Evolutionary conservation across 2,797 vertebrate genomes (phyloP).

Genomic region (Myioborus melanocephalus): DNA sequence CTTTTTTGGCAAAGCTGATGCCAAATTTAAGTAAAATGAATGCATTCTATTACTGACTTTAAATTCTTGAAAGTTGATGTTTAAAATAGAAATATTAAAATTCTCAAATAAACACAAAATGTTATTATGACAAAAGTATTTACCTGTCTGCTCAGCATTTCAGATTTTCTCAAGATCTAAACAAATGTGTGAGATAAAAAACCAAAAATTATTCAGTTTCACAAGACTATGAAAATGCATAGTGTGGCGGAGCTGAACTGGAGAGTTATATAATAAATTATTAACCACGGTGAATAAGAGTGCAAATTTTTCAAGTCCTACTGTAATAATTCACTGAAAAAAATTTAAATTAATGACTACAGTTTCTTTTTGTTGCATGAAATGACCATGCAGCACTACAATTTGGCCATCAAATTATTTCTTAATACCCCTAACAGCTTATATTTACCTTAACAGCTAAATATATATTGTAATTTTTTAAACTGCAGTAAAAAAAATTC

Average conservation of each 20-base stretch:
- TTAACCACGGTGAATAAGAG: background rate
- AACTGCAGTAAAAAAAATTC: background rate
- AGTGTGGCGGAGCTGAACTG: background rate
- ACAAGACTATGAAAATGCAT: background rate
- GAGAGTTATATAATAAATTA: background rate
- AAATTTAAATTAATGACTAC: background rate
- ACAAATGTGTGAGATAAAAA: background rate
- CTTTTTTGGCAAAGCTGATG: background rate
- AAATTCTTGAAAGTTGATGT: conserved; percentile 36
- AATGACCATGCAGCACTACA: background rate
- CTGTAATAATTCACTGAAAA: background rate
- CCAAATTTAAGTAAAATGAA: conserved; percentile 18
- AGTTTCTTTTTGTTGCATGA: background rate
- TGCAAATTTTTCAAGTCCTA: background rate
- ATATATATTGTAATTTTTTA: background rate
- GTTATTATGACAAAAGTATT: background rate
- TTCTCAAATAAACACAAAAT: background rate
- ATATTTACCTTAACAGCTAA: background rate
- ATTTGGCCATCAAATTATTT: background rate
- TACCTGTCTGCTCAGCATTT: background rate
- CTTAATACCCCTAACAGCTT: background rate
- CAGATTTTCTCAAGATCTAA: background rate
- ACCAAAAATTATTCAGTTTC: background rate
- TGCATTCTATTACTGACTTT: conserved; percentile 12
- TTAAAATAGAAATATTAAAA: conserved; percentile 52